phyloP scores from a whole-genome alignment of 2,113 vertebrate genomes.

The Sisor rabdophorus region DNA sequence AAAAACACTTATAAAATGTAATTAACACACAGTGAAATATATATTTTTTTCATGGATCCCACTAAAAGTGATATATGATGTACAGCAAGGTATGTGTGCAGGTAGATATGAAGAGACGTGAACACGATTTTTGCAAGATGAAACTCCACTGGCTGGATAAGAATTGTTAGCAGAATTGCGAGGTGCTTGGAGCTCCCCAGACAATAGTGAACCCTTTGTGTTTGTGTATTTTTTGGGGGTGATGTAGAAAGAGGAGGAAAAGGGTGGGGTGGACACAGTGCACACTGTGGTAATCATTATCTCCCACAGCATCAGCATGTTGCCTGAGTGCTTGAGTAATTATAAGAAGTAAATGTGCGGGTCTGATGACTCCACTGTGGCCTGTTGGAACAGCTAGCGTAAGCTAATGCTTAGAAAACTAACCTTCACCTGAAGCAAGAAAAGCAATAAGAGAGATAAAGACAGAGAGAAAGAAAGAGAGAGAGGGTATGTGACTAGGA shows the following conservation, averaged over 20 bases:
- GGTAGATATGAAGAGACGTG: slow-evolving; percentile 10
- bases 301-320: slow-evolving; percentile 44
- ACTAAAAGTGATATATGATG: neutral
- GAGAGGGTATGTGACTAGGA: neutral
- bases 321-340: slow-evolving; percentile 42
- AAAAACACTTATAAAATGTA: neutral
- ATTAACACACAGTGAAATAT: neutral
- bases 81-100: neutral
- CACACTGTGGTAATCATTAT: slow-evolving; percentile 45
- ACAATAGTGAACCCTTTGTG: slow-evolving; percentile 11
- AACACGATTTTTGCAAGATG: neutral
- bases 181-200: neutral
- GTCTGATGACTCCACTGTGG: slow-evolving; percentile 42
- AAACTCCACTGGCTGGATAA: neutral
- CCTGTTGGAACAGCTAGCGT: slow-evolving; percentile 41
- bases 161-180: slow-evolving; percentile 13
- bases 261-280: slow-evolving; percentile 12
- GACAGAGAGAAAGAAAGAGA: neutral
- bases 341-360: slow-evolving; percentile 20
- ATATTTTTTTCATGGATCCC: neutral
- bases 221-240: slow-evolving; percentile 20
- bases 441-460: neutral
- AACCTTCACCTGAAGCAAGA: slow-evolving; percentile 36
- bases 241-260: neutral
- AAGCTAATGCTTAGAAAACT: slow-evolving; percentile 35